Percentiles rank a stretch among this genome's conserved stretches.
phyloP scores from a whole-genome alignment of 2,888 invertebrate genomes.

The Apodemia zela region DNA sequence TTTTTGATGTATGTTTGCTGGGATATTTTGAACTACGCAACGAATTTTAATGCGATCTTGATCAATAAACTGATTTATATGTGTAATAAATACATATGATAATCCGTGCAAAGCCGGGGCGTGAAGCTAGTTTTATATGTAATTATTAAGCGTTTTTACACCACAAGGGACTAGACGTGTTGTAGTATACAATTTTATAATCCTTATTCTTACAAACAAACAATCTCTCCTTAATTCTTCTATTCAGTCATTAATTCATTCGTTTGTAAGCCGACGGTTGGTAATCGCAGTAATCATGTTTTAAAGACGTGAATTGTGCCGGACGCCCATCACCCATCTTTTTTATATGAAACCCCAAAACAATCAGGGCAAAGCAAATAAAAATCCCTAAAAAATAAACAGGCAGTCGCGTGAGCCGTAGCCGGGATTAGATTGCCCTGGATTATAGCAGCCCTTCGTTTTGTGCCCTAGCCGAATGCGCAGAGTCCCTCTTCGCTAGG shows the following conservation, averaged over 20 bases:
- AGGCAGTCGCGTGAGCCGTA: not conserved
- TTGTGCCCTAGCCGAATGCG: not conserved
- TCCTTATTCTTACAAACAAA: too few relatives aligned
- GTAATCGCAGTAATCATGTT: not conserved
- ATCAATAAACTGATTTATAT: too few relatives aligned
- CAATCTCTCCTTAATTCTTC: too few relatives aligned
- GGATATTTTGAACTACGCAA: too few relatives aligned
- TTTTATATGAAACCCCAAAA: not conserved
- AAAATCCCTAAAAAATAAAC: conserved; percentile 6
- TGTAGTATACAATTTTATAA: too few relatives aligned
- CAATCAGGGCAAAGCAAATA: conserved; percentile 6
- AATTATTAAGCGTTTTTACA: too few relatives aligned
- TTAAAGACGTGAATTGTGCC: not conserved
- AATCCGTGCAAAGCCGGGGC: too few relatives aligned
- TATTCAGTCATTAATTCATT: not conserved
- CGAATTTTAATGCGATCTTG: too few relatives aligned
- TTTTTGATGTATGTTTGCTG: too few relatives aligned
- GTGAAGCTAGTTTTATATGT: too few relatives aligned
- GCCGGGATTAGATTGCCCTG: conserved; percentile 6
- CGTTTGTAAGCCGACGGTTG: not conserved
- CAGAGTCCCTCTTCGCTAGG: not conserved
- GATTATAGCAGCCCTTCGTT: conserved; percentile 7
- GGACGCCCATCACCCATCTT: not conserved
- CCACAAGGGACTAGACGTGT: too few relatives aligned
- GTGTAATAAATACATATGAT: too few relatives aligned